These are phyloP conservation scores for Strix uralensis DNA, from an alignment of 2,113 vertebrate genomes.

Conservation along the genomic window DNA sequence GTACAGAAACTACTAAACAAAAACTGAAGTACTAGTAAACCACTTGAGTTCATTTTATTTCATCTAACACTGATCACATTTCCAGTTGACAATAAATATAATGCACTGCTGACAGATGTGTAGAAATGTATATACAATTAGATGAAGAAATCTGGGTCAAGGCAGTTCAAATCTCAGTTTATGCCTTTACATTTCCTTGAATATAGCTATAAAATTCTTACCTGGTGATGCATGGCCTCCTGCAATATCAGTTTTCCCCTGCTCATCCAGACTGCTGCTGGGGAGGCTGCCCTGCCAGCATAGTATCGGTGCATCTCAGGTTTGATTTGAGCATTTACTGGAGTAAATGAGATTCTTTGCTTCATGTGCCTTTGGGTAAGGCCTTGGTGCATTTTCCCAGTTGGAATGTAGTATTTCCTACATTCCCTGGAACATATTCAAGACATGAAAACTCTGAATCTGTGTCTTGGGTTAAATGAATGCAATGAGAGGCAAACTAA, in stretches of 20 bases:
- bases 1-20: not conserved
- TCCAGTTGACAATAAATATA: conserved; percentile 31
- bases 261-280: not conserved
- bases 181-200: conserved; percentile 16
- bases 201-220: not conserved
- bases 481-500: not conserved
- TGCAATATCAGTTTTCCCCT: not conserved
- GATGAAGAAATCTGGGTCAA: not conserved
- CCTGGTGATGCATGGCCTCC: not conserved
- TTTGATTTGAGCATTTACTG: not conserved
- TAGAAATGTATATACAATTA: not conserved
- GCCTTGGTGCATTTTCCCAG: not conserved
- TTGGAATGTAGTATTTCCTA: not conserved
- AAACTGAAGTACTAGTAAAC: not conserved
- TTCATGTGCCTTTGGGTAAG: not conserved
- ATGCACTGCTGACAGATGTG: conserved; percentile 9
- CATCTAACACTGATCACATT: not conserved
- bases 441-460: not conserved
- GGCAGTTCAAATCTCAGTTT: not conserved
- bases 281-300: not conserved
- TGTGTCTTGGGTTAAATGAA: not conserved
- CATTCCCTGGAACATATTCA: not conserved
- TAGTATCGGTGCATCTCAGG: not conserved
- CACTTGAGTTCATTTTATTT: conserved; percentile 12
- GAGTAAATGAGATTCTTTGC: not conserved